These are phyloP conservation scores for Coccyzus lansbergi DNA, from an alignment of 2,797 vertebrate genomes.

Conservation along the genomic window DNA sequence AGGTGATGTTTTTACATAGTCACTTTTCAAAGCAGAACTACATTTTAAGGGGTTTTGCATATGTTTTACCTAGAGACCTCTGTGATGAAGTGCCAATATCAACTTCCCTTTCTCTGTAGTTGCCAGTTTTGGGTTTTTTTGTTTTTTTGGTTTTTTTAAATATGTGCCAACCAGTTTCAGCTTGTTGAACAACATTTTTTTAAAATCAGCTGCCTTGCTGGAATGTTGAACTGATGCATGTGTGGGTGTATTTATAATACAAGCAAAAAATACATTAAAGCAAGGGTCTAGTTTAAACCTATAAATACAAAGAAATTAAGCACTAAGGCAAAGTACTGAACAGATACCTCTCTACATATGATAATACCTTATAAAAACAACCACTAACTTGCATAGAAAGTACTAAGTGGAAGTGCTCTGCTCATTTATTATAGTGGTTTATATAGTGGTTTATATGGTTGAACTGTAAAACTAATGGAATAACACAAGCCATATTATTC, in stretches of 20 bases:
- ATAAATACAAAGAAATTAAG: slow-evolving; percentile 16
- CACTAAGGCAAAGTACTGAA: background rate
- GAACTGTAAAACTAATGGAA: background rate
- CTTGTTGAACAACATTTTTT: slow-evolving; percentile 65
- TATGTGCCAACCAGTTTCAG: slow-evolving; percentile 56
- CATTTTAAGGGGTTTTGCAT: slow-evolving; percentile 65
- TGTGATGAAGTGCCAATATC: slow-evolving; percentile 55
- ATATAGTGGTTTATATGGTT: background rate
- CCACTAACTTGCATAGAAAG: background rate
- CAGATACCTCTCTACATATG: background rate
- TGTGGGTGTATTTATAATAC: slow-evolving; percentile 30
- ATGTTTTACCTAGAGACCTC: slow-evolving; percentile 65
- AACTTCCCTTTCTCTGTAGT: slow-evolving; percentile 66
- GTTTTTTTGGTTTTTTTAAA: slow-evolving; percentile 45
- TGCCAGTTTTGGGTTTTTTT: slow-evolving; percentile 60
- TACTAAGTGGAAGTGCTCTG: background rate
- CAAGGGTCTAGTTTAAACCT: background rate
- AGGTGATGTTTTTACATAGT: slow-evolving; percentile 58
- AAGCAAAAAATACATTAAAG: slow-evolving; percentile 46
- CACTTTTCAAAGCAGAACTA: slow-evolving; percentile 55
- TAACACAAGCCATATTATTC: background rate
- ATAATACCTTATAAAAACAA: background rate
- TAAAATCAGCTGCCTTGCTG: slow-evolving; percentile 51
- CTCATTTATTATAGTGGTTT: background rate
- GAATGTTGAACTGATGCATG: slow-evolving; percentile 46